Conservation (phyloP, 2,113 vertebrate genomes). For the Lamprotornis superbus region DNA sequence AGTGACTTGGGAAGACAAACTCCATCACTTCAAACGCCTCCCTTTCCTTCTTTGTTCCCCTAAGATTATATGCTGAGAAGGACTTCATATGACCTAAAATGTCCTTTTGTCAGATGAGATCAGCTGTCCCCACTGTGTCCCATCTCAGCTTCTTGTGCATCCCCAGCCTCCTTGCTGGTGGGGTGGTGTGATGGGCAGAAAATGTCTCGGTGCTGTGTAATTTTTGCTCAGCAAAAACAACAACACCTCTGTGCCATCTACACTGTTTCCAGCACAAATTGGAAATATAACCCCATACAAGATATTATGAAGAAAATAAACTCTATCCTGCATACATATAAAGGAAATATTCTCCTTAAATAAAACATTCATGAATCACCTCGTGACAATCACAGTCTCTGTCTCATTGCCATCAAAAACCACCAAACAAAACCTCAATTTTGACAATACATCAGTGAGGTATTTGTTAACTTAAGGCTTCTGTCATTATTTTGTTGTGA, state of each 20-base stretch:
- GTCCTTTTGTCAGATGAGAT: not conserved
- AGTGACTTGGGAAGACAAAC: not conserved
- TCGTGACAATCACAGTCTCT: fast-evolving
- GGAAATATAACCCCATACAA: not conserved
- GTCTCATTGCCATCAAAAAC: not conserved
- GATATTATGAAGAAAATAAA: not conserved
- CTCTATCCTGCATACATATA: not conserved
- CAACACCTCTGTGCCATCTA: fast-evolving
- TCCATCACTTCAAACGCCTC: not conserved
- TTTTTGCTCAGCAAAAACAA: not conserved
- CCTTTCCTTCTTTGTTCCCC: not conserved
- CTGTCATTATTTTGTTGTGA: not conserved
- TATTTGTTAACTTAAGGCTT: not conserved
- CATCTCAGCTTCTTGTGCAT: not conserved
- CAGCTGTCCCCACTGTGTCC: not conserved
- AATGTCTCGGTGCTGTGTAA: fast-evolving
- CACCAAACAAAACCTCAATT: not conserved
- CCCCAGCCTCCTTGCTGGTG: fast-evolving
- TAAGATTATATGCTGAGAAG: not conserved
- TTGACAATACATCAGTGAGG: not conserved
- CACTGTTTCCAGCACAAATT: not conserved
- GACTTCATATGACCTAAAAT: not conserved
- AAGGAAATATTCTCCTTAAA: not conserved
- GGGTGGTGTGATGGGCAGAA: not conserved
- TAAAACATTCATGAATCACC: fast-evolving